phyloP scores from a whole-genome alignment of 2,113 vertebrate genomes.

The Struthidea cinerea region DNA sequence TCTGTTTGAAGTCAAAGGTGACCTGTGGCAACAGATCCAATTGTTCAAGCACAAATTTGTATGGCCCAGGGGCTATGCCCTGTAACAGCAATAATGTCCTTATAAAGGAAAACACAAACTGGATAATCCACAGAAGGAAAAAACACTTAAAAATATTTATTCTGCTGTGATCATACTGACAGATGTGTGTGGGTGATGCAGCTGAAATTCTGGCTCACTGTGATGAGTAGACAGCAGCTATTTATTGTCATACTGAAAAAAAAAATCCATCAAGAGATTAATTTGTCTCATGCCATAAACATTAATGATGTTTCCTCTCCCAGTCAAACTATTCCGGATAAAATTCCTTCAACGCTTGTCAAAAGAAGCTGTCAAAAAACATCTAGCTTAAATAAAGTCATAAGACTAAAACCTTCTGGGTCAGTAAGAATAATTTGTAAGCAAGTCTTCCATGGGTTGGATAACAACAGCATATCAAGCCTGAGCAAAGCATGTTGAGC shows the following conservation, averaged over 20 bases:
- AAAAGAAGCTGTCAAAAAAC: background rate
- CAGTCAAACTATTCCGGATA: background rate
- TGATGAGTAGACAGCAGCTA: background rate
- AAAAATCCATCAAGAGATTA: background rate
- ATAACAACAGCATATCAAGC: background rate
- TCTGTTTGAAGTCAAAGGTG: background rate
- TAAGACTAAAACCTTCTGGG: background rate
- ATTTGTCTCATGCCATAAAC: background rate
- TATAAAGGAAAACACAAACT: background rate
- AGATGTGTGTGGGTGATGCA: background rate
- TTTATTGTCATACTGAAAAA: background rate
- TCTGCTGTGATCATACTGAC: background rate
- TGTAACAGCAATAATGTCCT: background rate
- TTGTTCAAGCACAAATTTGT: background rate
- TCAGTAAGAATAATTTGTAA: background rate
- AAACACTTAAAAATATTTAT: slow-evolving; percentile 15
- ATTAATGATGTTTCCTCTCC: background rate
- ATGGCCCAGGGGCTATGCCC: background rate
- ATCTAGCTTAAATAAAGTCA: background rate
- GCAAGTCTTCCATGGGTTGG: background rate
- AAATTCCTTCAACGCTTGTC: background rate
- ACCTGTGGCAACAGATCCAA: background rate
- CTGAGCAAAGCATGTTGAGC: background rate
- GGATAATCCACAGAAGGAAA: background rate
- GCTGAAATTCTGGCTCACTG: background rate